A percentile compares a stretch with the other conserved stretches of the same genome.
phyloP scores from a whole-genome alignment of 1,140 invertebrate genomes.

The Protaetia brevitarsis region DNA sequence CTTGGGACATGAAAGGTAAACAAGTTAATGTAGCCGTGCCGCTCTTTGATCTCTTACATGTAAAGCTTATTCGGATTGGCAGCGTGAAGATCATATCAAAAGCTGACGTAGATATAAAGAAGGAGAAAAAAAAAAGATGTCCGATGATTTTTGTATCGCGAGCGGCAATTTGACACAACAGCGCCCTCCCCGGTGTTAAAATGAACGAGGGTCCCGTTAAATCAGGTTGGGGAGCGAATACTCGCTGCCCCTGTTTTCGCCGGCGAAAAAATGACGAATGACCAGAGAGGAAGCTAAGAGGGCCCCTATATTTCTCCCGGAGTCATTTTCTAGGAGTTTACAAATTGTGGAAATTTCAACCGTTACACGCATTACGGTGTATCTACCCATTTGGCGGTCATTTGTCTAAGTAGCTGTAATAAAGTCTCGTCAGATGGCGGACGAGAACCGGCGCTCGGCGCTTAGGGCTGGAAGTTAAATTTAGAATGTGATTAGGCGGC shows the following conservation, averaged over 20 bases:
- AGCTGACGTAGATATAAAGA: no score
- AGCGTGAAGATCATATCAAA: no score
- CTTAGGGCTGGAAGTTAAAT: neutral
- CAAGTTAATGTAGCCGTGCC: no score
- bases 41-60: no score
- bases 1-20: no score
- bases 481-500: neutral
- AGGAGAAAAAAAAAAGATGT: no score
- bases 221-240: no score
- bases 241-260: neutral
- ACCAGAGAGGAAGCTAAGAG: neutral
- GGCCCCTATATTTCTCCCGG: neutral
- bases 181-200: no score
- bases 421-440: constrained; percentile 27
- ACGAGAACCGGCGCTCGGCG: neutral
- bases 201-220: no score
- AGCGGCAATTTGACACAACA: no score
- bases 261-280: neutral
- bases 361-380: constrained; percentile 26
- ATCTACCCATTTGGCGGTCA: constrained; percentile 32
- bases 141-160: no score
- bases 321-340: constrained; percentile 16
- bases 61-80: no score
- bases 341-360: constrained; percentile 31
- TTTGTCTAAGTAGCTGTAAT: constrained; percentile 38